Percentiles rank a stretch among this genome's conserved stretches.
These are phyloP conservation scores for Amia ocellicauda DNA, from an alignment of 2,113 vertebrate genomes.

Conservation along the genomic window DNA sequence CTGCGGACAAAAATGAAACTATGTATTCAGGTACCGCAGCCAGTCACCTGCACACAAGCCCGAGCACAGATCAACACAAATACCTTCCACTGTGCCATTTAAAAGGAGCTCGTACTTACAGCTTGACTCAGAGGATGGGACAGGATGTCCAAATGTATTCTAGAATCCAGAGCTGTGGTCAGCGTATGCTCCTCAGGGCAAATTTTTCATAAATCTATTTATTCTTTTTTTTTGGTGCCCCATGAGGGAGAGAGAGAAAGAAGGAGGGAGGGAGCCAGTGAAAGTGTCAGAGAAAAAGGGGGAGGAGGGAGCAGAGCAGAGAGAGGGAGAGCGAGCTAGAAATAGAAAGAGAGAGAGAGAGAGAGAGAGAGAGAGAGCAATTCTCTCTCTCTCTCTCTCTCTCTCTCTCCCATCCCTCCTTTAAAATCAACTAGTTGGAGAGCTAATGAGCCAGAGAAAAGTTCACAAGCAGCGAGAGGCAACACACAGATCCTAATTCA, in stretches of 20 bases:
- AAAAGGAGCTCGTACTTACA: constrained; percentile 3
- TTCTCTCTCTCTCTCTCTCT: neutral
- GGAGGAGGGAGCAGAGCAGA: neutral
- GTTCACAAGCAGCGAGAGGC: neutral
- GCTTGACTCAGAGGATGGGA: neutral
- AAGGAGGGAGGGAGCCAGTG: neutral
- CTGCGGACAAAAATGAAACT: no score
- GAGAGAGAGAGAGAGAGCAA: neutral
- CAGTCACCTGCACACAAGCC: neutral
- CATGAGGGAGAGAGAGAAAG: neutral
- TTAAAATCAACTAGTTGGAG: neutral
- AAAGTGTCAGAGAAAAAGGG: no score
- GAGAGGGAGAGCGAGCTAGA: neutral
- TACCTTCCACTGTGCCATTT: neutral
- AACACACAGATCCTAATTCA: neutral
- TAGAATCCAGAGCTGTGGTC: neutral
- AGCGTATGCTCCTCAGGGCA: neutral
- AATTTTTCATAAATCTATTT: neutral
- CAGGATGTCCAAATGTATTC: neutral
- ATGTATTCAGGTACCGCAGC: neutral
- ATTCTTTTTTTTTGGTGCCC: no score
- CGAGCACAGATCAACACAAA: neutral
- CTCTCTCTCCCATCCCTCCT: neutral
- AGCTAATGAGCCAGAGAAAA: neutral
- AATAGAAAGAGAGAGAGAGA: neutral